Percentiles rank a stretch among this genome's conserved stretches.
Conservation (phyloP, 2,888 invertebrate genomes). For the Minunthozetes semirufus region DNA sequence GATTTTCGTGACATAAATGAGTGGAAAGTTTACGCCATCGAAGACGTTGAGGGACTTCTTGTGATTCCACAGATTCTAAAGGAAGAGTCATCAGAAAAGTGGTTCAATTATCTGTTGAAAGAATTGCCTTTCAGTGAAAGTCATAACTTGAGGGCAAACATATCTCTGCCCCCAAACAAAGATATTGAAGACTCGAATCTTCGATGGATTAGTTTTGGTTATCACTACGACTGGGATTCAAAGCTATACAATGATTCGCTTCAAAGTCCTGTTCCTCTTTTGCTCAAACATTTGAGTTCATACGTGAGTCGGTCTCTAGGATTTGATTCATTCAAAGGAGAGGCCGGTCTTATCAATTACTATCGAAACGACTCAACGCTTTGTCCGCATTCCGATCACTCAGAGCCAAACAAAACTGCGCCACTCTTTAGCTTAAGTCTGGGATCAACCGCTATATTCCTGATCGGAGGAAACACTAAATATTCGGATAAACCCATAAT, state of each 20-base stretch:
- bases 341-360: slow-evolving; percentile 94
- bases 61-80: slow-evolving; percentile 33
- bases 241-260: slow-evolving; percentile 57
- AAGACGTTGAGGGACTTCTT: slow-evolving; percentile 8
- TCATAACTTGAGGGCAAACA: slow-evolving; percentile 30
- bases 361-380: slow-evolving; percentile 88
- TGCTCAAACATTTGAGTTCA: slow-evolving; percentile 35
- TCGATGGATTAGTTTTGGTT: slow-evolving; percentile 92
- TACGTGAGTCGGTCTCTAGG: slow-evolving; percentile 37
- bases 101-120: slow-evolving; percentile 34
- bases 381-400: slow-evolving; percentile 89
- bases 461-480: slow-evolving; percentile 73
- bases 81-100: slow-evolving; percentile 22
- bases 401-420: slow-evolving; percentile 73
- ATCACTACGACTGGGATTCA: slow-evolving; percentile 96
- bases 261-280: slow-evolving; percentile 44
- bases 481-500: slow-evolving; percentile 52
- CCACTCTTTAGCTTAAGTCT: slow-evolving; percentile 89
- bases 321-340: slow-evolving; percentile 45
- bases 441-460: slow-evolving; percentile 87
- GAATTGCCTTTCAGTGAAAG: slow-evolving; percentile 19
- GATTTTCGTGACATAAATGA: slow-evolving; percentile 20
- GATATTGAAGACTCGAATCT: slow-evolving; percentile 51
- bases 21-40: slow-evolving; percentile 33
- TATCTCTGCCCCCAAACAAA: background rate